Percentiles rank a stretch among this genome's conserved stretches.
Evolutionary conservation across 2,113 vertebrate species (phyloP).

Genomic region (Rhabdomys dilectus): DNA sequence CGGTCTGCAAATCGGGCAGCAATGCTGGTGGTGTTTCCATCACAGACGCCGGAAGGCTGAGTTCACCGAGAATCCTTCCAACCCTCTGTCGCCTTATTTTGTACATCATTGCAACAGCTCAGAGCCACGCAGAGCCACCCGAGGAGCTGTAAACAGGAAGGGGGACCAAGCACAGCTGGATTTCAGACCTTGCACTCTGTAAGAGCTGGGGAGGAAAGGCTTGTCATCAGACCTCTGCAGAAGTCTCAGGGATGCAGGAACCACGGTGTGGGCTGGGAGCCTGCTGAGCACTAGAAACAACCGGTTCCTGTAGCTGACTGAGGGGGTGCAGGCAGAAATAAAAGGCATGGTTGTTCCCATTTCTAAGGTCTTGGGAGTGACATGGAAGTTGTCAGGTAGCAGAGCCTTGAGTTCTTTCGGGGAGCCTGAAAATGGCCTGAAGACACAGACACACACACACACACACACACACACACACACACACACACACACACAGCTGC

Average conservation of each 20-base stretch:
- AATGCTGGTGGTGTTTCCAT: neutral
- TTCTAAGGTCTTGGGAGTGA: neutral
- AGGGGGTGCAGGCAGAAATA: neutral
- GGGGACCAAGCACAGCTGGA: neutral
- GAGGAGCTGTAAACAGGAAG: neutral
- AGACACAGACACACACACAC: neutral
- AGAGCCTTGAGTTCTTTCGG: neutral
- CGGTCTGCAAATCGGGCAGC: neutral
- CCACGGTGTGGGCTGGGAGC: neutral
- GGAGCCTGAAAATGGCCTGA: conserved; percentile 12
- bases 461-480: neutral
- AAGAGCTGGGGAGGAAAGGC: neutral
- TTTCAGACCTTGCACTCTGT: neutral
- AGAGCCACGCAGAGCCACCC: neutral
- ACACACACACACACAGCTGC: neutral
- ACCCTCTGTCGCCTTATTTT: neutral
- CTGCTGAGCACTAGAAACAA: neutral
- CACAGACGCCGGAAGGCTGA: neutral
- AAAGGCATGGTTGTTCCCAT: neutral
- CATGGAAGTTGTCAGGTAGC: neutral
- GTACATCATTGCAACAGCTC: neutral
- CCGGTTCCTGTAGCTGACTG: neutral
- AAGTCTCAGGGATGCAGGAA: neutral
- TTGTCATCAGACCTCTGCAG: neutral
- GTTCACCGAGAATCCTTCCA: neutral